Evolutionary conservation across 1,140 invertebrate genomes (phyloP), one percentile per base, ranked within the genome.

Genomic region (Atopsyche davidsoni): DNA sequence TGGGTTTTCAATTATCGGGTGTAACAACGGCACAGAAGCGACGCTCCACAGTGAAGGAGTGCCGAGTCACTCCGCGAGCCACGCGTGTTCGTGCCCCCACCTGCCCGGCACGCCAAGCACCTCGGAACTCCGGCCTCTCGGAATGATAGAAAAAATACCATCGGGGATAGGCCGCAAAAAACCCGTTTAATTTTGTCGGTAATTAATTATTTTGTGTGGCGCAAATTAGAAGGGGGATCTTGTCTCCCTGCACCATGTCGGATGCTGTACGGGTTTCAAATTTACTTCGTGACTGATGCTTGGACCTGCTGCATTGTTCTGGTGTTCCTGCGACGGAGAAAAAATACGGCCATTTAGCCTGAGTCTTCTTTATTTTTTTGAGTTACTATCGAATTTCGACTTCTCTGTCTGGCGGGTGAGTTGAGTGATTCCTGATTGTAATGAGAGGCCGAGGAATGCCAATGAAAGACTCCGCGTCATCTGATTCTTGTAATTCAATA

Each of bases 171-270:
- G 17, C 2, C 11, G 2, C 25, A 43, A 43, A 32, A 32, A 24
- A 22, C 39, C 22, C 46, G 45, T 48, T 42, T 50, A 50, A 55
- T 49, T 55, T 55, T 46, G 19, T 35, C 50, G 46, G 17, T 55
- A 56, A 56, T 56, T 56, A 56, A 56, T 51, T 56, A 56, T 51
- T 51, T 56, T 56, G 44, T 56, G 45, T 43, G 44, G 39, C 35
- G 24, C 41, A 42, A 53, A 46, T 53, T 53, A 46, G 46, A 34
- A 34, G 45, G 47, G 44, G 48, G 44, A 45, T 48, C 36, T 38
- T n/a, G 35, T 28, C 46, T 34, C 36, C 25, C 25, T 21, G 28
- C 34, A 24, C 23, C 35, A 48, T 42, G 38, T 41, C 31, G 47
- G 40, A 50, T 46, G 45, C 7, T 19, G 7, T 24, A 23, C n/a